Evolutionary conservation across 2,888 invertebrate species (phyloP), one percentile per base, ranked within the genome.

Genomic region (Lithophane ornitopus): DNA sequence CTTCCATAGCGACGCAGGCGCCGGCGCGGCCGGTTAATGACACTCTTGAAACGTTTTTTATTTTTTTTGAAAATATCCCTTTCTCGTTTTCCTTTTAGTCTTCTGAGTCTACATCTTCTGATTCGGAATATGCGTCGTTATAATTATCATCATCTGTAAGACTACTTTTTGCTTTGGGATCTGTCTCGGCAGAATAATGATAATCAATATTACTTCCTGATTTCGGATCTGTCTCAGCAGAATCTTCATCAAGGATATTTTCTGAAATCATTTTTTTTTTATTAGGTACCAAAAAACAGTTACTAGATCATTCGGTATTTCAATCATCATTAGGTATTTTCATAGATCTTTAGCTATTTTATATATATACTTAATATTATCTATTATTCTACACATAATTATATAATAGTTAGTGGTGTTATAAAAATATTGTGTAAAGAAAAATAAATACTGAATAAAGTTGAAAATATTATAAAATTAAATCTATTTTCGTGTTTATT

Each of bases 11-110:
- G 49, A 26, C 26, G n/a, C 26, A 11, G 41, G 26, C 26, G 26
- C 8, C 12, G 26, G 14, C 28, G 75, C 16, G 7, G 11, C 2
- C 9, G 3, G 7, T 34, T 52, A 11, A 7, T 44, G 16, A 7
- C 12, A n/a, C 59, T 59, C 26, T 44, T 76, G 26, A 59, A 66
- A 8, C 26, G 41, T 9, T 76, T 59, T 19, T 52, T 76, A 16
- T 0, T 9, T 22, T 66, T 76, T 16, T 44, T 44, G 6, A 77
- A 77, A 44, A 1, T 6, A 6, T 34, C 0, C 3, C 66, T 28
- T 9, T 0, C 16, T n/a, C 16, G 28, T 66, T 34, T 22, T 16
- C 14, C 22, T 22, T 28, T 16, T 22, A 66, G 0, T 34, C 34
- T n/a, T n/a, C n/a, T 34, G 34, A 34, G 34, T 22, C 9, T n/a